Evolutionary conservation across 1,140 invertebrate genomes (phyloP), one percentile per base, ranked within the genome.

Genomic region (Drosophila grimshawi): DNA sequence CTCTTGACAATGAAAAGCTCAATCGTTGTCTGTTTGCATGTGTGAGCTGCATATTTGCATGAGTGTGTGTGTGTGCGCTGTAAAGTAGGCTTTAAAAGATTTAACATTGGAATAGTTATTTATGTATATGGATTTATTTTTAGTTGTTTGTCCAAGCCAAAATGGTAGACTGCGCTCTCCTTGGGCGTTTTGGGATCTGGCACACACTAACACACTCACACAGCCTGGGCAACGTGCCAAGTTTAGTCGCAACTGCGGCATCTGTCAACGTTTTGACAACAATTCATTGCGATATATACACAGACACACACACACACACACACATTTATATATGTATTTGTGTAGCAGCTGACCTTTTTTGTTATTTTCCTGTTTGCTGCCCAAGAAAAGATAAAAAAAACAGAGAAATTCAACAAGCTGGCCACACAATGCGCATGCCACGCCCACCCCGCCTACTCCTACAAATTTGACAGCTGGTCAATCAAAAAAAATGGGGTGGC

Each of bases 201-300:
- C 55, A 37, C 39, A 43, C 39, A 37, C 33, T 4, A 1, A 33
- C 33, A 33, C 33, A 33, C 33, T 4, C 5, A 37, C 35, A 43
- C n/a, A 53, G 60, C 46, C 61, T 66, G 76, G 81, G 81, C 78
- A 55, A 10, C 39, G 10, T 27, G 74, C 78, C 81, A 85, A 76
- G 72, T 61, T 41, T 64, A 68, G 35, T 29, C 65, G 43, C 78
- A 78, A 65, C 62, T 85, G 81, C 81, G 65, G 82, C 78, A 81
- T 67, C 65, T 85, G 78, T 81, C 78, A 81, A 43, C 74, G 53
- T 72, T 19, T 19, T 66, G 74, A 68, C 69, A 85, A 65, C 55
- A 85, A 75, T 85, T 81, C 62, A 67, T 65, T 79, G 56, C 64
- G 30, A 60, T 19, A 57, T 57, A 57, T 57, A 43, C 10, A 43